A percentile compares a stretch with the other conserved stretches of the same genome.
Evolutionary conservation across 2,797 vertebrate genomes (phyloP).

Genomic region (Lepidocolaptes lacrymiger): DNA sequence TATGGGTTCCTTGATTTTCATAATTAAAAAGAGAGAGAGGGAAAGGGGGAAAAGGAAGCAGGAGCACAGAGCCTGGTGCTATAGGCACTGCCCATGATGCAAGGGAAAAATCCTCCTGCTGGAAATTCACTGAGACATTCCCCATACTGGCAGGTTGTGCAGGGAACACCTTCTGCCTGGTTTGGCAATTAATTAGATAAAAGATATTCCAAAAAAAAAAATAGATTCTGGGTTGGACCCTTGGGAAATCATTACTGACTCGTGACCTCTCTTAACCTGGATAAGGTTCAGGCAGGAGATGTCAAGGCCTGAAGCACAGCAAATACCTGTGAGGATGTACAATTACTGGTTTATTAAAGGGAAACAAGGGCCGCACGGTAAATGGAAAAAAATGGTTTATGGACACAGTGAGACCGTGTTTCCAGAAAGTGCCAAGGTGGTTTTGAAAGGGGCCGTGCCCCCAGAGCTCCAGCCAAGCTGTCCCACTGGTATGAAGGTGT

Average conservation of each 20-base stretch:
- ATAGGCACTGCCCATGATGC: background rate
- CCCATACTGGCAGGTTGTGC: background rate
- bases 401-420: rapidly evolving
- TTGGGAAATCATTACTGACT: slow-evolving; percentile 43
- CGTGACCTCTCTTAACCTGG: slow-evolving; percentile 43
- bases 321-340: slow-evolving; percentile 33
- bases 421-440: rapidly evolving
- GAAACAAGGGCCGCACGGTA: background rate
- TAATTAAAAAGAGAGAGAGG: slow-evolving; percentile 50
- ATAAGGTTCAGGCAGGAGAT: slow-evolving; percentile 5
- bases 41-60: background rate
- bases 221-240: background rate
- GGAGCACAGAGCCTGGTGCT: background rate
- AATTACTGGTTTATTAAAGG: slow-evolving; percentile 54
- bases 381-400: background rate
- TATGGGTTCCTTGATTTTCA: slow-evolving; percentile 44
- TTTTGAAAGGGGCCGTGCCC: background rate
- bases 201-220: slow-evolving; percentile 27
- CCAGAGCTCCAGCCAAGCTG: rapidly evolving
- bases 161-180: background rate
- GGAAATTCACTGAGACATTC: background rate
- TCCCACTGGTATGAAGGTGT: rapidly evolving
- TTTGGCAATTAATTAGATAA: background rate
- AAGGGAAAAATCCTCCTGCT: background rate
- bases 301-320: slow-evolving; percentile 32